These are phyloP conservation scores for Micoletzkya japonica DNA, from an alignment of 2,888 invertebrate genomes.

Conservation along the genomic window DNA sequence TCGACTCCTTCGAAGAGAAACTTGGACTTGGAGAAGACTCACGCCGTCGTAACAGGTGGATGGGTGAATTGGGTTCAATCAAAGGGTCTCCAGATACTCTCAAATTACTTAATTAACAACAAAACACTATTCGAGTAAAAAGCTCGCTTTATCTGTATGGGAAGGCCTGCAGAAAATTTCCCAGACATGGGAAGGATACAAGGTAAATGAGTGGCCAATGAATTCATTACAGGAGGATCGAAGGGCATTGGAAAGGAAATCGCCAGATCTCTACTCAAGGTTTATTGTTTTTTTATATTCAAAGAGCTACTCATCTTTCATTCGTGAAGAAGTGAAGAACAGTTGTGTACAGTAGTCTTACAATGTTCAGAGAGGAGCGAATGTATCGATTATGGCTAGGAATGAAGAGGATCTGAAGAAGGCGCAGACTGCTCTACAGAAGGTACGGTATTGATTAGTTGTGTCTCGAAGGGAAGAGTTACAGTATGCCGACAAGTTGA, in stretches of 20 bases:
- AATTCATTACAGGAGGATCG: slow-evolving; percentile 55
- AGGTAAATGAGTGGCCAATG: too few species aligned
- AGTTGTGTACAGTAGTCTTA: background rate
- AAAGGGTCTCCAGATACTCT: too few species aligned
- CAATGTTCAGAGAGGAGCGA: slow-evolving; percentile 73
- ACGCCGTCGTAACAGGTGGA: slow-evolving; percentile 56
- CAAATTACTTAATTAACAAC: too few species aligned
- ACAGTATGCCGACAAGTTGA: slow-evolving; percentile 39
- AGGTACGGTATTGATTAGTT: slow-evolving; percentile 23
- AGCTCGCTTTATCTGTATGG: too few species aligned
- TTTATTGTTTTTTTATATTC: background rate
- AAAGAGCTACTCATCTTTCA: background rate
- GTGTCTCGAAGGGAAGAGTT: background rate
- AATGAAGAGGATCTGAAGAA: slow-evolving; percentile 72
- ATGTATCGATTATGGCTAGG: slow-evolving; percentile 87
- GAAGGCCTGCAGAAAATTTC: background rate
- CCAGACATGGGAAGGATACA: background rate
- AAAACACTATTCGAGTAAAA: too few species aligned
- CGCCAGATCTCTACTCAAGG: slow-evolving; percentile 48
- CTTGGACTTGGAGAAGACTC: slow-evolving; percentile 44
- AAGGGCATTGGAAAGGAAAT: slow-evolving; percentile 61
- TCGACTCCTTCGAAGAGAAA: slow-evolving; percentile 46
- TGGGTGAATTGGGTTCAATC: too few species aligned
- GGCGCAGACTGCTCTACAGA: slow-evolving; percentile 35
- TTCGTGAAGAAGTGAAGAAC: background rate